Percentiles rank a stretch among this genome's conserved stretches.
Evolutionary conservation across 2,888 invertebrate genomes (phyloP).

Genomic region (Epinotia bilunana): DNA sequence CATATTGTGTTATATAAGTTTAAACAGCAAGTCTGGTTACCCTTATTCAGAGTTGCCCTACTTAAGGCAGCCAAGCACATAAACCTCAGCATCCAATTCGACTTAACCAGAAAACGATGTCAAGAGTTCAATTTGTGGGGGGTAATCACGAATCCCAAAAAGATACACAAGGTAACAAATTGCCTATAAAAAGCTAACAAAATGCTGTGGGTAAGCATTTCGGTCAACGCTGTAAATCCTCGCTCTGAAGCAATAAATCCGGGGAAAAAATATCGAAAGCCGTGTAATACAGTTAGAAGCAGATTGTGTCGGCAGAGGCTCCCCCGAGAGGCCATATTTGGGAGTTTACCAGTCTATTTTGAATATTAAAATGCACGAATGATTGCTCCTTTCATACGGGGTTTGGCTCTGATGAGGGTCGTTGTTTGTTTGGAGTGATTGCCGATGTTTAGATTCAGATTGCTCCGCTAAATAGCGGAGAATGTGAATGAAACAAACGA

Average conservation of each 20-base stretch:
- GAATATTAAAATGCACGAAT: constrained; percentile 52
- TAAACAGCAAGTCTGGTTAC: neutral
- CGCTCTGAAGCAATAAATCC: constrained; percentile 72
- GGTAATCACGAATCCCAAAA: constrained; percentile 70
- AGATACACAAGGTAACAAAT: constrained; percentile 82
- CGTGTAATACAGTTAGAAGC: constrained; percentile 72
- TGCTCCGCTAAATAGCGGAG: neutral
- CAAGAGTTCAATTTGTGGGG: constrained; percentile 71
- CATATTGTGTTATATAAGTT: neutral
- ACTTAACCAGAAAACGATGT: constrained; percentile 47
- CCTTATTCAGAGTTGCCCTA: constrained; percentile 18
- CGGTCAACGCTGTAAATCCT: constrained; percentile 82
- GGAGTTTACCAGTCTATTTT: constrained; percentile 48
- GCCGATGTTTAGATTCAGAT: constrained; percentile 23
- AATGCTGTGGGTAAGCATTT: constrained; percentile 79
- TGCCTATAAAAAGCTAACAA: constrained; percentile 82
- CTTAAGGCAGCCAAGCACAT: constrained; percentile 20
- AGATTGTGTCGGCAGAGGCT: constrained; percentile 54
- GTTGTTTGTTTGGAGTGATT: constrained; percentile 34
- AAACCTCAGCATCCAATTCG: constrained; percentile 47
- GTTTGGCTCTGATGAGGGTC: constrained; percentile 52
- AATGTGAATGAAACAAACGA: constrained; percentile 9
- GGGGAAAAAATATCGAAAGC: constrained; percentile 76
- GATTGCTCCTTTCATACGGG: constrained; percentile 50
- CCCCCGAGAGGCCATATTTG: constrained; percentile 50